Evolutionary conservation across 2,113 vertebrate species (phyloP).

Genomic region (Callipepla californica): DNA sequence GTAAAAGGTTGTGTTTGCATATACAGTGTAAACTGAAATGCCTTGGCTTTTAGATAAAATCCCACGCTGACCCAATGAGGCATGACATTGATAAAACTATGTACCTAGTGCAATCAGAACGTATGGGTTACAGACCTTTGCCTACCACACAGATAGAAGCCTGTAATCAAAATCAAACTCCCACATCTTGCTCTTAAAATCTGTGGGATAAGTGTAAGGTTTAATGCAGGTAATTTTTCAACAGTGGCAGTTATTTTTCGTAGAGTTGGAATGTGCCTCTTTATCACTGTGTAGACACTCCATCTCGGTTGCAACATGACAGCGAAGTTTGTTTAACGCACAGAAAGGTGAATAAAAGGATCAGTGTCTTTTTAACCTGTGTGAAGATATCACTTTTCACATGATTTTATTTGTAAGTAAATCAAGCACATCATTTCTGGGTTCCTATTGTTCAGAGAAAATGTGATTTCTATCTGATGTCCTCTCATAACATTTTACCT

Average conservation of each 20-base stretch:
- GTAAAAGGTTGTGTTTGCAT: conserved; percentile 66
- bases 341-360: conserved; percentile 70
- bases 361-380: conserved; percentile 60
- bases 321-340: conserved; percentile 69
- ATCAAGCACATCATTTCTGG: conserved; percentile 77
- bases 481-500: conserved; percentile 72
- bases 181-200: conserved; percentile 72
- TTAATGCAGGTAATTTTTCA: conserved; percentile 77
- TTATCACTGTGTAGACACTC: conserved; percentile 67
- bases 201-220: conserved; percentile 60
- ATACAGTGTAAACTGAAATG: conserved; percentile 70
- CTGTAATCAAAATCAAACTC: conserved; percentile 74
- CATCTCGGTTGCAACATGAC: conserved; percentile 64
- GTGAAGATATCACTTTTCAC: conserved; percentile 73
- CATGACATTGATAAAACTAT: conserved; percentile 61
- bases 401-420: conserved; percentile 75
- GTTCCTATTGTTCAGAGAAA: conserved; percentile 73
- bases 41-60: conserved; percentile 72
- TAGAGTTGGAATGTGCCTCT: conserved; percentile 62
- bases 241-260: conserved; percentile 65
- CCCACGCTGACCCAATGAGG: conserved; percentile 63
- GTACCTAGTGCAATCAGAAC: conserved; percentile 54
- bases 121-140: conserved; percentile 57
- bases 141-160: conserved; percentile 72
- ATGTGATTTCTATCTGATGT: conserved; percentile 73